Evolutionary conservation across 2,888 invertebrate genomes (phyloP), one percentile per base, ranked within the genome.

Genomic region (Nyleta sp.): DNA sequence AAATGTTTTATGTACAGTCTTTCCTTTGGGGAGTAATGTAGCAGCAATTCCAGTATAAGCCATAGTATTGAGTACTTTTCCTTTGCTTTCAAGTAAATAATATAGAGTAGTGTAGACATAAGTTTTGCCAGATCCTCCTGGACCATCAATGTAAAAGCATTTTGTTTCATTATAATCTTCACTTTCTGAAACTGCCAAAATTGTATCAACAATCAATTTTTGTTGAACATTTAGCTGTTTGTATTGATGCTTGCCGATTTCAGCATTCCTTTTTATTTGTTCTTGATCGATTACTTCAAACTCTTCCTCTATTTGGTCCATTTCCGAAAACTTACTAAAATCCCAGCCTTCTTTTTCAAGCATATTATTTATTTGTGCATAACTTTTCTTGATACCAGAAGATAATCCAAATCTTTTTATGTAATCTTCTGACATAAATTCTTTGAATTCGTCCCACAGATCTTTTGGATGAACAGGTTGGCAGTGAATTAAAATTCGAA

Each of bases 1-100:
- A 68, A 89, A 89, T n/a, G 80, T 65, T 8, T 83, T 82, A 70
- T 90, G 89, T 0, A 82, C 83, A 11, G 89, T 91, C 62, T 81
- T 70, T 5, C 89, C 91, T 13, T 85, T 0, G 68, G 70, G 57
- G 24, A 75, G 46, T 48, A 68, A 59, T 20, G 62, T 75, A 42
- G 75, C 62, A 18, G 68, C 75, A 22, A 68, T 75, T 3, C 62
- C 68, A 22, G 74, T 68, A 28, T 59, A 74, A 10, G 67, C 67
- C 74, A 60, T 53, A 6, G 68, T 57, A 20, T 46, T 80, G 67
- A 59, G 70, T 40, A 53, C 31, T 31, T 48, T 17, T 48, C 33
- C 59, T 22, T 48, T 10, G 17, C 79, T 57, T 79, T 83, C 40
- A 0, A 83, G 8, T 0, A 57, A 11, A 20, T 64, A 24, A 11